Conservation (phyloP, 2,113 vertebrate species). For the Rhinoptilus africanus region DNA sequence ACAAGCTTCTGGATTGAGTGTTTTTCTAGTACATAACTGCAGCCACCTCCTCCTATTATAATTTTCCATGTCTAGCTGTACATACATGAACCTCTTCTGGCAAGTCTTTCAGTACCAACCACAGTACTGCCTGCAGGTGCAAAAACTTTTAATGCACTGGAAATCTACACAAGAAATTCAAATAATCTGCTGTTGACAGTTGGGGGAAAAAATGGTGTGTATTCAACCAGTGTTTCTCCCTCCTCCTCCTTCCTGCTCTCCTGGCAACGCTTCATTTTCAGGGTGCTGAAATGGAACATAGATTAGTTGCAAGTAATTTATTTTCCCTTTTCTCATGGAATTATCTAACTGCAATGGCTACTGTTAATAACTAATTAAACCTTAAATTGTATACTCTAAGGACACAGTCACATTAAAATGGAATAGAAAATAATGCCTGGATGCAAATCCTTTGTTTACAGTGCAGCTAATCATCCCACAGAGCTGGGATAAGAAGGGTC, state of each 20-base stretch:
- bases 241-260: neutral
- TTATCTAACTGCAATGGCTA: neutral
- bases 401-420: neutral
- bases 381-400: neutral
- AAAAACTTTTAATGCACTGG: neutral
- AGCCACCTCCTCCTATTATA: neutral
- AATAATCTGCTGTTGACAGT: neutral
- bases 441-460: slow-evolving; percentile 6
- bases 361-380: slow-evolving; percentile 16
- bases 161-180: neutral
- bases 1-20: neutral
- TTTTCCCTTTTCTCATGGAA: neutral
- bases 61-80: neutral
- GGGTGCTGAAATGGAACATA: neutral
- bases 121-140: neutral
- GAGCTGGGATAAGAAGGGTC: neutral
- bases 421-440: neutral
- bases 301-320: neutral
- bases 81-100: neutral
- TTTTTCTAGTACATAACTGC: neutral
- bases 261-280: neutral
- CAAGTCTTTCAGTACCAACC: neutral
- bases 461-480: neutral
- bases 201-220: fast-evolving
- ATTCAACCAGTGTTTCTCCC: neutral